Conservation (phyloP, 2,888 invertebrate species). For the Drosophila sordidapex region DNA sequence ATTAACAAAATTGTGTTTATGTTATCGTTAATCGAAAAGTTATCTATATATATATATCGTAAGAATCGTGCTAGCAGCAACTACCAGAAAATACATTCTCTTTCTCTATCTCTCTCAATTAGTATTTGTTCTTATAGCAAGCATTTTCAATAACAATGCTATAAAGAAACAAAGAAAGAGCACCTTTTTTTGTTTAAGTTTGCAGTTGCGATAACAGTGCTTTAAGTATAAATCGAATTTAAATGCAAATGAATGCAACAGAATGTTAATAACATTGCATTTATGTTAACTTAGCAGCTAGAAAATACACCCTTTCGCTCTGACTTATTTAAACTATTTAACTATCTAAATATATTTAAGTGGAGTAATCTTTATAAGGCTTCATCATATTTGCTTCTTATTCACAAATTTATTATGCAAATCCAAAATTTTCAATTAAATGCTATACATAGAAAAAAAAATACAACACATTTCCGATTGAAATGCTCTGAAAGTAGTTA, state of each 20-base stretch:
- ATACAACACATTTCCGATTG: background rate
- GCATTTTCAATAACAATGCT: background rate
- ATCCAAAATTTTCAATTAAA: constrained; percentile 45
- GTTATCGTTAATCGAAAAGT: background rate
- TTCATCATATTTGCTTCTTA: background rate
- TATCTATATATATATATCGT: background rate
- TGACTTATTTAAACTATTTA: background rate
- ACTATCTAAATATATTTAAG: background rate
- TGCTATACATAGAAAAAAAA: constrained; percentile 23
- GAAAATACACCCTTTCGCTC: background rate
- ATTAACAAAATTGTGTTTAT: background rate
- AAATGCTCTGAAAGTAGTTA: background rate
- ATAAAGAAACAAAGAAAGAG: background rate
- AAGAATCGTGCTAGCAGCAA: background rate
- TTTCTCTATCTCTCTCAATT: background rate
- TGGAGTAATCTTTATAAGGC: background rate
- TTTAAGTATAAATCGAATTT: background rate
- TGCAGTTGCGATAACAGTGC: background rate
- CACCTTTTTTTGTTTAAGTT: background rate
- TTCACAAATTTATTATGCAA: constrained; percentile 53
- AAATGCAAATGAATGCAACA: background rate
- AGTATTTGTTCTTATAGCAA: background rate
- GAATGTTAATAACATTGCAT: background rate
- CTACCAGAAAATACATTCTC: background rate
- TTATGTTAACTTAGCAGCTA: background rate